phyloP scores from a whole-genome alignment of 2,888 invertebrate genomes.

The Taenaris catops region DNA sequence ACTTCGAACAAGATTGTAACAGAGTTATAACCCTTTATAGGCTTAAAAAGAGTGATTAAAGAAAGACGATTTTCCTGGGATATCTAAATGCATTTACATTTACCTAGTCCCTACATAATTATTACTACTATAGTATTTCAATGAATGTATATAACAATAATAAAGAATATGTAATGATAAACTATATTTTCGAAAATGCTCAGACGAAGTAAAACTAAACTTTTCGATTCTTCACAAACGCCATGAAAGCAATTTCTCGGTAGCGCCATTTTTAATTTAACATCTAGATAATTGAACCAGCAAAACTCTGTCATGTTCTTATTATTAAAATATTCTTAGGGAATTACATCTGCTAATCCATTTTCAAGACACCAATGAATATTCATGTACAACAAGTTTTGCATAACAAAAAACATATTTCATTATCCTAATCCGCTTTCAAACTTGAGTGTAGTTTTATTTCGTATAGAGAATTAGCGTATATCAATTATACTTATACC shows the following conservation, averaged over 20 bases:
- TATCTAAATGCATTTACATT: too few species aligned
- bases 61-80: too few species aligned
- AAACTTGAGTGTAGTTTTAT: slow-evolving; percentile 9
- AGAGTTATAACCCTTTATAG: too few species aligned
- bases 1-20: too few species aligned
- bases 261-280: slow-evolving; percentile 3
- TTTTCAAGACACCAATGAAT: slow-evolving; percentile 16
- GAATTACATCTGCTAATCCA: slow-evolving; percentile 15
- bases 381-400: slow-evolving; percentile 13
- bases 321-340: slow-evolving; percentile 16
- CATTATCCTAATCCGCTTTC: slow-evolving; percentile 12
- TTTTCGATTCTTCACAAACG: background rate
- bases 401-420: slow-evolving; percentile 11
- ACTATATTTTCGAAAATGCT: too few species aligned
- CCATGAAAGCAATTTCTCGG: slow-evolving; percentile 4
- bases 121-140: too few species aligned
- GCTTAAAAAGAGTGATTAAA: too few species aligned
- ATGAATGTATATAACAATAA: too few species aligned
- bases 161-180: too few species aligned
- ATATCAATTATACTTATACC: too few species aligned
- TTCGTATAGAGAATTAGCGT: too few species aligned
- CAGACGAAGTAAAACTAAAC: background rate
- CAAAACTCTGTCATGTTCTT: slow-evolving; percentile 12
- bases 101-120: too few species aligned
- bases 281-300: slow-evolving; percentile 10